Evolutionary conservation across 2,113 vertebrate genomes (phyloP), one percentile per base, ranked within the genome.

Genomic region (Anser cygnoides): DNA sequence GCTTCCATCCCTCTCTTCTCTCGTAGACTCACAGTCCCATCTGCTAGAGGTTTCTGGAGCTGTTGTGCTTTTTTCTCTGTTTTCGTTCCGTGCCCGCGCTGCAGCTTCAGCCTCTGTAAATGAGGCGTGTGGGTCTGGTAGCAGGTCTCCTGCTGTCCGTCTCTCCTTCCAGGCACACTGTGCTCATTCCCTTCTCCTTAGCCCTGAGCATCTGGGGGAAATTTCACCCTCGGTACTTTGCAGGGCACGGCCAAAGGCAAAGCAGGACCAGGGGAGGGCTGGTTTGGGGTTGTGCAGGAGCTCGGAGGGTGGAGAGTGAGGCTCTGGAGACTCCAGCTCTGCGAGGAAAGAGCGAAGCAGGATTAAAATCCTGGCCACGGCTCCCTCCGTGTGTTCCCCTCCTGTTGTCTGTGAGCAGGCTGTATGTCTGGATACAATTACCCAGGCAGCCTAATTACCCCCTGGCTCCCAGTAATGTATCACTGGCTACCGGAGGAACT

Each of bases 31-130:
- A 2, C 76, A 63, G 82, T 16, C 82, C 93, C 82, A 91, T 93
- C 90, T 94, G 90, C 59, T 84, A 19, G 5, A 86, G 83, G 59
- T 89, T 89, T 46, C 89, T 84, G 35, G 66, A 8, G 6, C 89
- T 89, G 91, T 80, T 85, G 85, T 85, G 76, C 94, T 92, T 96
- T 96, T 96, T 95, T 71, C 90, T 88, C 85, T 76, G 9, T 95
- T 93, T 91, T 37, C 75, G 22, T 90, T 75, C 74, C 74, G 33
- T 71, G 78, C 61, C 76, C 54, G 65, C 7, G 11, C 75, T 71
- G 57, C 50, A n/a, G 85, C 84, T 75, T 67, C 39, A 54, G 39
- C 44, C 85, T 78, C 46, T 67, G 66, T 37, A 52, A 59, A 46
- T 8, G 37, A 76, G 91, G 54, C 5, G 2, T 0, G 0, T 18